Conservation (phyloP, 2,113 vertebrate genomes). For the Toxotes chatareus region DNA sequence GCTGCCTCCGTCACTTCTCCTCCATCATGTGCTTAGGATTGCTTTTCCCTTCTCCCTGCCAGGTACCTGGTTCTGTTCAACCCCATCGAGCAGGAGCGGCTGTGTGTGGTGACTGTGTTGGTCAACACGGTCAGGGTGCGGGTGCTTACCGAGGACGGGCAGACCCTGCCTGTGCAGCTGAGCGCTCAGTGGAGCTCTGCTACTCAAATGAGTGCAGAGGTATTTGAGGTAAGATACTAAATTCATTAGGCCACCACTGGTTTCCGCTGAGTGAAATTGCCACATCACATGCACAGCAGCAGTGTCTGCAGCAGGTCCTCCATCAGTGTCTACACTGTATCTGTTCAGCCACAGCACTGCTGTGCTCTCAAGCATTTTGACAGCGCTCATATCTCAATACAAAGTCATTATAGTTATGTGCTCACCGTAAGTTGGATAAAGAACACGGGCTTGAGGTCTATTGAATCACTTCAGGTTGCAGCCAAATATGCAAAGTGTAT, state of each 20-base stretch:
- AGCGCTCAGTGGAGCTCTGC: constrained; percentile 89
- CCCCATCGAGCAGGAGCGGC: constrained; percentile 92
- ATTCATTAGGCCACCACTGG: constrained; percentile 8
- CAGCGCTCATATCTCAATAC: not conserved
- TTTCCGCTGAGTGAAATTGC: not conserved
- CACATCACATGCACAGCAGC: constrained; percentile 21
- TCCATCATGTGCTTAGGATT: constrained; percentile 15
- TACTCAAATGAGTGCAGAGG: constrained; percentile 83
- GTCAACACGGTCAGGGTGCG: constrained; percentile 87
- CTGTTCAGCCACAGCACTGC: not conserved
- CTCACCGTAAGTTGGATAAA: not conserved
- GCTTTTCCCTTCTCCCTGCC: not conserved
- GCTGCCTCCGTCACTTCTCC: not conserved
- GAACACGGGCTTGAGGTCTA: not conserved
- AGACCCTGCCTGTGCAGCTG: constrained; percentile 91
- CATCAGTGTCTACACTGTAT: not conserved
- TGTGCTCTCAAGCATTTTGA: not conserved
- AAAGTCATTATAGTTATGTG: not conserved
- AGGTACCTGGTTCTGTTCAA: constrained; percentile 96
- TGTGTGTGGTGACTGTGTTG: constrained; percentile 88
- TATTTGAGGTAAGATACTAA: constrained; percentile 88
- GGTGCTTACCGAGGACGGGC: constrained; percentile 92
- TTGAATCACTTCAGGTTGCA: not conserved
- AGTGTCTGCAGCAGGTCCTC: not conserved
- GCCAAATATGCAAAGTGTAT: not conserved